These are phyloP conservation scores for Sus scrofa DNA, from an alignment of 2,113 vertebrate genomes.

Conservation along the genomic window T2T-Sscrofa CM000815.6:101297501-101298000, in stretches of 20 bases:
- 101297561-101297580: background rate
- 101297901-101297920: background rate
- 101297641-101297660: background rate
- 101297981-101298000: background rate
- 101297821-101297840: background rate
- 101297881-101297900: background rate
- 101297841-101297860: background rate
- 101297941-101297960: background rate
- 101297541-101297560: background rate
- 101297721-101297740: background rate
- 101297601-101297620: background rate
- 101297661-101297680: background rate
- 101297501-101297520: no score
- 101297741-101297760: background rate
- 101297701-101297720: background rate
- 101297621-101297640: background rate
- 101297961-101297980: background rate
- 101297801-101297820: background rate
- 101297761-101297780: background rate
- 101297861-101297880: background rate
- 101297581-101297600: conserved; percentile 18
- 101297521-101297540: conserved; percentile 38
- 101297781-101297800: background rate
- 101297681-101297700: background rate
- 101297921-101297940: background rate